Percentiles rank a stretch among this genome's conserved stretches.
phyloP scores from a whole-genome alignment of 2,888 invertebrate genomes.

The Neria commutata region DNA sequence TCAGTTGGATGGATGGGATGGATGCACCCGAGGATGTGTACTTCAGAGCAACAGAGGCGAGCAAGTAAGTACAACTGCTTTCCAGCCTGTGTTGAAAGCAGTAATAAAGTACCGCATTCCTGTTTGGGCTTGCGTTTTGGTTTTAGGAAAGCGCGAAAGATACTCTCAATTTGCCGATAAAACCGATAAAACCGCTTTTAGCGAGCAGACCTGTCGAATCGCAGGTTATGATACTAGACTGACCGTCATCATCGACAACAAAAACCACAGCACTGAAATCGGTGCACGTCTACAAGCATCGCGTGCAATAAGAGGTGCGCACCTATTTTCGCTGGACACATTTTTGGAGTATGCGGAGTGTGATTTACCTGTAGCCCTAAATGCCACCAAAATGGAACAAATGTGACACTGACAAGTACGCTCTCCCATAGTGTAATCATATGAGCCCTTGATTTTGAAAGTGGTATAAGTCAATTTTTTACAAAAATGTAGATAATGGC shows the following conservation, averaged over 20 bases:
- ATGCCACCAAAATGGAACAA: no score
- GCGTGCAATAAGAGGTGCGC: no score
- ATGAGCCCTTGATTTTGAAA: no score
- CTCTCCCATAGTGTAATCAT: no score
- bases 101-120: not conserved
- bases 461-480: no score
- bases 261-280: no score
- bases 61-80: slow-evolving; percentile 87
- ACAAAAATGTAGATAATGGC: no score
- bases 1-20: slow-evolving; percentile 99
- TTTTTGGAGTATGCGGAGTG: no score
- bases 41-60: slow-evolving; percentile 88
- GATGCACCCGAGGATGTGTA: slow-evolving; percentile 97
- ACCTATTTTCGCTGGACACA: no score
- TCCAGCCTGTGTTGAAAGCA: slow-evolving; percentile 38
- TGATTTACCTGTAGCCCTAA: no score
- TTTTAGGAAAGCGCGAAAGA: slow-evolving; percentile 80
- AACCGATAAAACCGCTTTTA: slow-evolving; percentile 57
- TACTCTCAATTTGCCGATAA: slow-evolving; percentile 70
- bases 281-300: no score
- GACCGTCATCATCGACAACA: slow-evolving; percentile 64
- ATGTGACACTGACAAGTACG: no score
- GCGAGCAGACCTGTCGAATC: slow-evolving; percentile 64
- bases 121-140: not conserved
- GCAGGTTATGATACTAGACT: slow-evolving; percentile 78